Percentiles rank a stretch among this genome's conserved stretches.
Conservation (phyloP, 2,113 vertebrate genomes). For the Bujurquina vittata region DNA sequence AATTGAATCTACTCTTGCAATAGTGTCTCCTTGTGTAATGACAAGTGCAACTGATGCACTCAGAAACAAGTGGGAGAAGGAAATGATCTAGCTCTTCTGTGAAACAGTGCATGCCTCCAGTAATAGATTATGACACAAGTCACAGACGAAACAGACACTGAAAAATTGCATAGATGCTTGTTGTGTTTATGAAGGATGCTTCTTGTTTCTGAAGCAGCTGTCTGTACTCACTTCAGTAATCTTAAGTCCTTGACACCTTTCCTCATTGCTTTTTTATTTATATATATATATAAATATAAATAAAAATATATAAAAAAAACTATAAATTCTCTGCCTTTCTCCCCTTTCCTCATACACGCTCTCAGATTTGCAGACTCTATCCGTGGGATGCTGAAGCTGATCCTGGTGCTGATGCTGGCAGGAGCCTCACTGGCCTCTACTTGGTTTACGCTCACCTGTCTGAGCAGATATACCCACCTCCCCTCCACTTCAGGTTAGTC, state of each 20-base stretch:
- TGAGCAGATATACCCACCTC: conserved; percentile 90
- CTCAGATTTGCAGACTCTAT: conserved; percentile 97
- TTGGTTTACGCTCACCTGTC: conserved; percentile 96
- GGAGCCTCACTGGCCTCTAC: conserved; percentile 92
- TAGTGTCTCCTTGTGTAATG: conserved; percentile 42
- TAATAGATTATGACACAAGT: conserved; percentile 59
- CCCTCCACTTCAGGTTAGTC: conserved; percentile 91
- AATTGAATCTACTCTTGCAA: conserved; percentile 55
- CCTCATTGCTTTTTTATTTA: background rate
- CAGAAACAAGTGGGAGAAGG: conserved; percentile 39
- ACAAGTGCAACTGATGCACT: conserved; percentile 48
- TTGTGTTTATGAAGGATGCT: conserved; percentile 33
- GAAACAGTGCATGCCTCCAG: conserved; percentile 29
- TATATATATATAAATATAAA: too few relatives aligned
- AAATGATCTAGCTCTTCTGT: conserved; percentile 36
- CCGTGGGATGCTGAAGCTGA: conserved; percentile 95
- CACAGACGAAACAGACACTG: conserved; percentile 21
- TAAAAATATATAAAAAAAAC: too few relatives aligned
- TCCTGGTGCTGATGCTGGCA: conserved; percentile 93
- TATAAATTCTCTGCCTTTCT: background rate
- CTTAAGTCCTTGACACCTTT: background rate
- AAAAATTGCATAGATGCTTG: conserved; percentile 14
- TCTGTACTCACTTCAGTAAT: conserved; percentile 3
- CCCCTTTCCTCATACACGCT: too few relatives aligned
- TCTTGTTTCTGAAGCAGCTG: conserved; percentile 9